A percentile compares a stretch with the other conserved stretches of the same genome.
These are phyloP conservation scores for Sarcophaga subvicina DNA, from an alignment of 2,888 invertebrate genomes.

Conservation along the genomic window DNA sequence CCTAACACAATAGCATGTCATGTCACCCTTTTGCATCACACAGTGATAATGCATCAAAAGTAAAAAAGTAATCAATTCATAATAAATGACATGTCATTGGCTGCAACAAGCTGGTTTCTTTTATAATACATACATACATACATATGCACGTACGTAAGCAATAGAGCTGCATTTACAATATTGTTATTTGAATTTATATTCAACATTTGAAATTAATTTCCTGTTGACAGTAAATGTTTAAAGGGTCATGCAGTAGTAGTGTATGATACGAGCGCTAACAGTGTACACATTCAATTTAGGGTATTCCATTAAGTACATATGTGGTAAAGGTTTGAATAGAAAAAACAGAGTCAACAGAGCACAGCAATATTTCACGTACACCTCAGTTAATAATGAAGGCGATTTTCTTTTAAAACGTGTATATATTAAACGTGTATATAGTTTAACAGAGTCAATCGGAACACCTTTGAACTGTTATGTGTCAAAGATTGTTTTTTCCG, in stretches of 20 bases:
- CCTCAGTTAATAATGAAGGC: too few species aligned
- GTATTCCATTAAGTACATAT: too few species aligned
- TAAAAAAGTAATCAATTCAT: constrained; percentile 50
- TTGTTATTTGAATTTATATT: constrained; percentile 49
- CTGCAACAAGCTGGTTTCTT: not conserved
- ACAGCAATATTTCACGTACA: too few species aligned
- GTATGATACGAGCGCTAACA: not conserved
- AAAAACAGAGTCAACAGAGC: too few species aligned
- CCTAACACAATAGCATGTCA: constrained; percentile 15
- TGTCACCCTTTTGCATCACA: not conserved
- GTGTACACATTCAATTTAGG: too few species aligned
- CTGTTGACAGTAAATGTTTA: constrained; percentile 57
- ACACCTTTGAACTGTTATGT: too few species aligned
- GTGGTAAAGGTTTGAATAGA: too few species aligned
- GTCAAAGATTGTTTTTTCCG: too few species aligned
- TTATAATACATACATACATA: too few species aligned
- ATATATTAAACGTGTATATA: too few species aligned
- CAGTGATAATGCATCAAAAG: constrained; percentile 7
- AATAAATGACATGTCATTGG: constrained; percentile 24
- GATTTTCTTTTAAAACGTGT: too few species aligned
- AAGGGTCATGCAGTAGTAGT: not conserved
- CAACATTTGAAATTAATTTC: constrained; percentile 61
- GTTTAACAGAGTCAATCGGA: too few species aligned
- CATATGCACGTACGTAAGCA: constrained; percentile 7
- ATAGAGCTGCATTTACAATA: constrained; percentile 1